Evolutionary conservation across 2,113 vertebrate species (phyloP), one percentile per base, ranked within the genome.

Genomic region (Hippopotamus amphibius): DNA sequence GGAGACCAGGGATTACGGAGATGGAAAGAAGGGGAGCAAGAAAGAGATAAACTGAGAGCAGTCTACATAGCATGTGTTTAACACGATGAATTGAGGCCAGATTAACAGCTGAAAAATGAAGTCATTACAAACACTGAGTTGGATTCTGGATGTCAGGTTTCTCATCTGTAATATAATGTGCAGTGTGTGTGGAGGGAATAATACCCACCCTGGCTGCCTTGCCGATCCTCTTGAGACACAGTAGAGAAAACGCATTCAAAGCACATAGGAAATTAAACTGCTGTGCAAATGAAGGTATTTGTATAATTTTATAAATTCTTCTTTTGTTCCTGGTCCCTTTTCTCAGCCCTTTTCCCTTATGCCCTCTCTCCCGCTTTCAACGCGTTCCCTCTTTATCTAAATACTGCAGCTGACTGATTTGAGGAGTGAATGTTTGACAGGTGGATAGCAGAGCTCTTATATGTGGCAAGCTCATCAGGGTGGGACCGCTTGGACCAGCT

Each of bases 251-350:
- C 77, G 5, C 33, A 41, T 37, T 15, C 2, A 17, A 97, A 68
- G 33, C 48, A 50, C 33, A 92, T 26, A 66, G 7, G n/a, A 76
- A 93, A 97, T 57, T 74, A 92, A 83, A 65, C 46, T 68, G 7
- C 24, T 33, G 16, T 63, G 21, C 21, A 96, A 87, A 88, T 65
- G 53, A 85, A 93, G 26, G 2, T 37, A 59, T 74, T 92, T 96
- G 77, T 83, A 66, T 93, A 81, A 37, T 57, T 92, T 79, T 93
- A 61, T 50, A 77, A 65, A 61, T 74, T 71, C 2, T 7, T n/a
- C 71, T 59, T 59, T 80, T 82, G 14, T 86, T 96, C 30, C 8
- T 50, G 37, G 30, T 30, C 14, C 0, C 6, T 88, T 76, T 84
- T 93, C 17, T 55, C 71, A 93, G 15, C 7, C 28, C 0, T 16